Percentiles rank a stretch among this genome's conserved stretches.
phyloP scores from a whole-genome alignment of 2,888 invertebrate species.

The Eupsilia transversa region DNA sequence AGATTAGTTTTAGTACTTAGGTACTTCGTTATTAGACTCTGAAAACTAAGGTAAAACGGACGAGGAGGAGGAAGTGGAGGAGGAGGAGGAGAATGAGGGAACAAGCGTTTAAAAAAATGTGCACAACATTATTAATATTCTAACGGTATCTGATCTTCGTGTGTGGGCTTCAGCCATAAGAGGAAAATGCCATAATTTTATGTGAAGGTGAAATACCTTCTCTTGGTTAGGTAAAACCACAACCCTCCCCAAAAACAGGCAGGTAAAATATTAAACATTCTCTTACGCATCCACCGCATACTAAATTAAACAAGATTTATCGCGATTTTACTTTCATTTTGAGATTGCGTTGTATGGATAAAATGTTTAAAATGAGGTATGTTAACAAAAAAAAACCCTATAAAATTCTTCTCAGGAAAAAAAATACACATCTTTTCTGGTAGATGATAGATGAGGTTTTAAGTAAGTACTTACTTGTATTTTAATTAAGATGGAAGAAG shows the following conservation, averaged over 20 bases:
- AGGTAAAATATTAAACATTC: slow-evolving; percentile 38
- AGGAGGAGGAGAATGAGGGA: too few species aligned
- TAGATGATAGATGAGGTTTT: not conserved
- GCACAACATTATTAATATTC: slow-evolving; percentile 1
- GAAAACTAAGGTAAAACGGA: too few species aligned
- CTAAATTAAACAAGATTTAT: slow-evolving; percentile 31
- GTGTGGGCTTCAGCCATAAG: slow-evolving; percentile 8
- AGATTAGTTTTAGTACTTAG: not conserved
- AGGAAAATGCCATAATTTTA: slow-evolving; percentile 34
- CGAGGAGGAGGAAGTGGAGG: too few species aligned
- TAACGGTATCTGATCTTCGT: slow-evolving; percentile 2
- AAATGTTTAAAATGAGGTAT: not conserved
- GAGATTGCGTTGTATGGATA: not conserved
- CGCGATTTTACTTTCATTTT: slow-evolving; percentile 6
- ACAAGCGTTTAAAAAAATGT: not conserved
- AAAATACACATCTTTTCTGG: not conserved
- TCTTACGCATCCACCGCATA: slow-evolving; percentile 3
- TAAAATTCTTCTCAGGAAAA: too few species aligned
- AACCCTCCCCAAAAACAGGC: slow-evolving; percentile 24
- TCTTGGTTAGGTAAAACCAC: slow-evolving; percentile 19
- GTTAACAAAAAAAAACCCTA: too few species aligned
- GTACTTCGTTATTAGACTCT: not conserved
- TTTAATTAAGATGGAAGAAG: not conserved
- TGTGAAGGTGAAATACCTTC: slow-evolving; percentile 15
- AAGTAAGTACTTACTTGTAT: not conserved